Percentiles rank a stretch among this genome's conserved stretches.
phyloP scores from a whole-genome alignment of 2,888 invertebrate genomes.

The Vesta saturnalis region DNA sequence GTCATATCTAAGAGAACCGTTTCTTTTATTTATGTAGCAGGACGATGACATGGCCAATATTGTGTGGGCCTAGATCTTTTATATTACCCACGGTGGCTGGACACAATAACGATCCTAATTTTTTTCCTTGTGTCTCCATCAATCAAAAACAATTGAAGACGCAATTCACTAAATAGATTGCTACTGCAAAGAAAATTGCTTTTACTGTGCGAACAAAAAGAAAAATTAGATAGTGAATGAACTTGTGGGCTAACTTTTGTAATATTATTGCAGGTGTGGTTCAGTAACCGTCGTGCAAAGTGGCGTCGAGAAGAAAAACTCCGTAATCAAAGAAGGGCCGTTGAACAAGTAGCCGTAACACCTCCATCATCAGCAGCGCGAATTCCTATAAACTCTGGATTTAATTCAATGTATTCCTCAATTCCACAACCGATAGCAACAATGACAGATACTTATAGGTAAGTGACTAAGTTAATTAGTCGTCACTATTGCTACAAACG shows the following conservation, averaged over 20 bases:
- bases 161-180: constrained; percentile 4
- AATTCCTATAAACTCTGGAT: constrained; percentile 83
- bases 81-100: constrained; percentile 51
- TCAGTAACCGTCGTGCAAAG: constrained; percentile 98
- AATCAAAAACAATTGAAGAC: constrained; percentile 49
- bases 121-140: constrained; percentile 41
- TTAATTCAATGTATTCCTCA: constrained; percentile 95
- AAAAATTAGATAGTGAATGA: neutral
- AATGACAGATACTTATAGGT: constrained; percentile 90
- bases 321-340: constrained; percentile 85
- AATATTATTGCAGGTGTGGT: constrained; percentile 88
- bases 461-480: constrained; percentile 49
- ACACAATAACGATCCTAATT: constrained; percentile 47
- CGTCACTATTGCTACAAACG: constrained; percentile 22
- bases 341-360: constrained; percentile 66
- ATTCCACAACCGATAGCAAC: constrained; percentile 94
- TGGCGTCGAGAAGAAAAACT: constrained; percentile 99
- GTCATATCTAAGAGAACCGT: constrained; percentile 42
- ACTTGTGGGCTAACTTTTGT: constrained; percentile 10
- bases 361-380: constrained; percentile 71
- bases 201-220: neutral
- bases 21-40: constrained; percentile 54
- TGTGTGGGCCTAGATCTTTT: constrained; percentile 52
- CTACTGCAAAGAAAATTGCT: neutral
- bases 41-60: constrained; percentile 58